Conservation (phyloP, 2,113 vertebrate genomes). For the Calonectris borealis region DNA sequence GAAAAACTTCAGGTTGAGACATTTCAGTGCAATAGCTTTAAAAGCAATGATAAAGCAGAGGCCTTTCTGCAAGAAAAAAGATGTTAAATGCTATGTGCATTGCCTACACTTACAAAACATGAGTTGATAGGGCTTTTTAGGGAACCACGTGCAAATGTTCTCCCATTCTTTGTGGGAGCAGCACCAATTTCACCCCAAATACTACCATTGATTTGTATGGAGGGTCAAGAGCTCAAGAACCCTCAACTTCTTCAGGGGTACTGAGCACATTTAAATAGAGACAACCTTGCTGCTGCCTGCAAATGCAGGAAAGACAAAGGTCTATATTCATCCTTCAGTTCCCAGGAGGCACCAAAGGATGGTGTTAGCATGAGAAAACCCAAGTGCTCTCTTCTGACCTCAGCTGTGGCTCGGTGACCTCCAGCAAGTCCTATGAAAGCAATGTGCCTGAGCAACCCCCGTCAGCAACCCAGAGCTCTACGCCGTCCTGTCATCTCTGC, state of each 20-base stretch:
- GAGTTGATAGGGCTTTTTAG: neutral
- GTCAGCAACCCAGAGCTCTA: neutral
- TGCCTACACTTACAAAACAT: neutral
- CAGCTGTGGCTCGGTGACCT: neutral
- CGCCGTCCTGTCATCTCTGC: neutral
- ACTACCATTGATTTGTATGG: neutral
- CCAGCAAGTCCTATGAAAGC: neutral
- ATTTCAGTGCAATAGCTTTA: neutral
- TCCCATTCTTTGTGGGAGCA: neutral
- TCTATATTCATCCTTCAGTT: neutral
- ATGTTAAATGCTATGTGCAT: neutral
- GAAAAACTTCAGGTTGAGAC: slow-evolving; percentile 9
- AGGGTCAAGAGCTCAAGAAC: neutral
- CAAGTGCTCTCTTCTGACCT: neutral
- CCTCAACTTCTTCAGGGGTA: neutral
- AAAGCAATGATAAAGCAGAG: neutral
- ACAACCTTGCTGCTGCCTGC: neutral
- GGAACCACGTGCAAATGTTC: neutral
- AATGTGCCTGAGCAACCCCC: neutral
- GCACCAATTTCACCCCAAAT: neutral
- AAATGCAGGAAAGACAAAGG: neutral
- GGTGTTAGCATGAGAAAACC: neutral
- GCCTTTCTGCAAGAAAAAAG: neutral
- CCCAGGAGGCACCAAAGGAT: neutral
- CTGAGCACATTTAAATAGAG: neutral